Evolutionary conservation across 2,113 vertebrate genomes (phyloP), one percentile per base, ranked within the genome.

Genomic region (Pollachius pollachius): DNA sequence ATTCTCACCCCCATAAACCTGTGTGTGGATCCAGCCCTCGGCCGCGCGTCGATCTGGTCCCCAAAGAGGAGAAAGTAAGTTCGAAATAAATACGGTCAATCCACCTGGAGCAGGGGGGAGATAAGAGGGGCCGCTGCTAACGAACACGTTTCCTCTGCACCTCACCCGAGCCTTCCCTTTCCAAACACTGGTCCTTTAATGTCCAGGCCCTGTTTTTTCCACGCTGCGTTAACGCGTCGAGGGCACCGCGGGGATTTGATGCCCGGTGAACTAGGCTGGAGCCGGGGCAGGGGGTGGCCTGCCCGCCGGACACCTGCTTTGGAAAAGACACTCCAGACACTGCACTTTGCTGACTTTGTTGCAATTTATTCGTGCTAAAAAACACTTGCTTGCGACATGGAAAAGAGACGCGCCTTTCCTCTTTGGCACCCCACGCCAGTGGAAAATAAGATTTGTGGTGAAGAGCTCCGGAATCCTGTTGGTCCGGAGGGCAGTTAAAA

Each of bases 101-200:
- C 86, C 90, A 87, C 93, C 91, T 95, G 94, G 94, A 94, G 90
- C 85, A 91, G 93, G 88, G 27, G 89, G 88, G 92, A 93, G 94
- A 96, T 96, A 96, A 95, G 94, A 94, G 94, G 94, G 94, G 94
- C 92, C 93, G 88, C 94, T 94, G 95, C 94, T 94, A 95, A 94
- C 92, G 92, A 90, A 86, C 95, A 94, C 93, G 92, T 94, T 96
- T 97, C 95, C 96, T 95, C 91, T 94, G 91, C 92, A 92, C 93
- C 95, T 95, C 94, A 87, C 89, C 94, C 91, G 92, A 92, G 91
- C 93, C 93, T 97, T 96, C 96, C 95, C 92, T 96, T 96, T 94
- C 94, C 90, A 96, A 96, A 96, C 95, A 95, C 80, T 80, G 86
- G 90, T 92, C 91, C 94, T 96, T 96, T 97, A 93, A 96, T 95